A percentile compares a stretch with the other conserved stretches of the same genome.
Conservation (phyloP, 2,797 vertebrate genomes). For the Pipistrellus nathusii region DNA sequence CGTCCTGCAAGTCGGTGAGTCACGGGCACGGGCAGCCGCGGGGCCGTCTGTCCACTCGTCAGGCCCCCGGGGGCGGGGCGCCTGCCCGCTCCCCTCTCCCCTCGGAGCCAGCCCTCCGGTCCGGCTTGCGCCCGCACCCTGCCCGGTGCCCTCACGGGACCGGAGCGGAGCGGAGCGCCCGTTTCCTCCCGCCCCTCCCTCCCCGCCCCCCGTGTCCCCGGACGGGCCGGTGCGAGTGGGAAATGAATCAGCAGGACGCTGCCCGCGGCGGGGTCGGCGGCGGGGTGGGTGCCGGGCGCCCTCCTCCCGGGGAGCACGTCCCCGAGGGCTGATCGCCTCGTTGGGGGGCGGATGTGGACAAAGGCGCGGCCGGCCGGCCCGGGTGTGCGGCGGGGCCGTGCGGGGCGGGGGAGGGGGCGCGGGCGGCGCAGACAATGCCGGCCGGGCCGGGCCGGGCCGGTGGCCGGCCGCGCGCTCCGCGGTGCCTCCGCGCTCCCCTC, state of each 20-base stretch:
- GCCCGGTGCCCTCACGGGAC: background rate
- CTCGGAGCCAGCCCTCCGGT: background rate
- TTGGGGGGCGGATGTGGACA: slow-evolving; percentile 72
- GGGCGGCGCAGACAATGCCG: slow-evolving; percentile 86
- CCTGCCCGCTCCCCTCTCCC: background rate
- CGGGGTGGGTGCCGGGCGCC: slow-evolving; percentile 31
- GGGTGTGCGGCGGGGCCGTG: slow-evolving; percentile 72
- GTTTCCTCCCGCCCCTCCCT: slow-evolving; percentile 43
- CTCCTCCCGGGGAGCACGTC: background rate
- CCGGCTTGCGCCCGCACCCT: background rate
- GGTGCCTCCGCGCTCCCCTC: background rate
- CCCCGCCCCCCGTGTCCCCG: slow-evolving; percentile 55
- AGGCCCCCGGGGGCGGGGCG: background rate
- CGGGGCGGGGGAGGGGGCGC: slow-evolving; percentile 87
- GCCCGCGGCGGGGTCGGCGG: slow-evolving; percentile 62
- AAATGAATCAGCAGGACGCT: slow-evolving; percentile 86
- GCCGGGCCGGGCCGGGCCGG: slow-evolving; percentile 46
- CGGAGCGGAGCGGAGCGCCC: slow-evolving; percentile 54
- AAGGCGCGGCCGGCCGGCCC: slow-evolving; percentile 75
- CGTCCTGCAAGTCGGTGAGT: slow-evolving; percentile 98
- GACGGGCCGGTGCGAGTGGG: slow-evolving; percentile 81
- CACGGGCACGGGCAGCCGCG: slow-evolving; percentile 54
- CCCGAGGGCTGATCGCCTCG: background rate
- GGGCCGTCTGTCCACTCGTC: slow-evolving; percentile 48
- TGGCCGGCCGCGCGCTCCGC: slow-evolving; percentile 1